phyloP scores from a whole-genome alignment of 2,888 invertebrate genomes.

The Plebejus anna region DNA sequence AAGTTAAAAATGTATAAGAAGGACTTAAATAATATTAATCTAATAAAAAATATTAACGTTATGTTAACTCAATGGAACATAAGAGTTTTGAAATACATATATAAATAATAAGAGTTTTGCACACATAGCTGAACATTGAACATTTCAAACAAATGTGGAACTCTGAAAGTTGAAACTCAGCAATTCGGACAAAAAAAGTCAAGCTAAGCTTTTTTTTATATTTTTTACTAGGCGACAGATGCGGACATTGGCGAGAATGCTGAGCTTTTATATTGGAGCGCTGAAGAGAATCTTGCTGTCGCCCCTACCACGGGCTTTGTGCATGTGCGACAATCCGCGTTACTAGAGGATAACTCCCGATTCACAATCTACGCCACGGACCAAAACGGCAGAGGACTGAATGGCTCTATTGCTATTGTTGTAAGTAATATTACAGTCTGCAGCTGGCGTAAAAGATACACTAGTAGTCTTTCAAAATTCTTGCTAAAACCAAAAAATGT shows the following conservation, averaged over 20 bases:
- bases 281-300: conserved; percentile 70
- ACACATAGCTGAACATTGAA: neutral
- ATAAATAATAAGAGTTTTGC: too few species aligned
- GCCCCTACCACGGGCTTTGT: conserved; percentile 80
- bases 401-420: conserved; percentile 55
- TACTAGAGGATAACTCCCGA: conserved; percentile 52
- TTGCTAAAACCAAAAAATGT: too few species aligned
- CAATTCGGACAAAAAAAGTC: neutral
- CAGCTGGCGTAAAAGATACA: neutral
- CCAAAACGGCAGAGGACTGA: conserved; percentile 59
- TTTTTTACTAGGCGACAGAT: conserved; percentile 74
- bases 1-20: too few species aligned
- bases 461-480: too few species aligned
- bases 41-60: neutral
- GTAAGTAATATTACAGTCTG: conserved; percentile 47
- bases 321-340: conserved; percentile 63
- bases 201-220: neutral
- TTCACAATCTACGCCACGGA: conserved; percentile 67
- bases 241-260: conserved; percentile 78
- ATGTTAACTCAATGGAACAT: neutral
- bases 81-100: neutral
- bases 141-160: neutral
- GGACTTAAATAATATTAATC: neutral
- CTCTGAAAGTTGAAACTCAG: neutral
- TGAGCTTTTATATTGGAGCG: conserved; percentile 58